Evolutionary conservation across 2,888 invertebrate genomes (phyloP), one percentile per base, ranked within the genome.

Genomic region (Parascotia fuliginaria): DNA sequence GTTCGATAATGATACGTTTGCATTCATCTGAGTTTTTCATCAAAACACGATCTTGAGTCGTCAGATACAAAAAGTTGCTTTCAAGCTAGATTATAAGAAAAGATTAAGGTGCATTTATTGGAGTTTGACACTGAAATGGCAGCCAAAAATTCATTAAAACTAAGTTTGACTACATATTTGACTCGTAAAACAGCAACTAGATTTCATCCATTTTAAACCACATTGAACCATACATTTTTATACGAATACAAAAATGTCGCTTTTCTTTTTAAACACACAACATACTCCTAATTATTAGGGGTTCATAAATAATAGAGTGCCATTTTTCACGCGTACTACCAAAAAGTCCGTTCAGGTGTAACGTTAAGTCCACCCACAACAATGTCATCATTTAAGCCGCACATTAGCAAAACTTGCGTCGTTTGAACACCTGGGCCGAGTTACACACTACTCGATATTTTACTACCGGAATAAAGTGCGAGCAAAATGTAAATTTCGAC

Each of bases 341-440:
- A 65, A 68, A 67, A 68, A 65, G 51, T 55, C 53, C 43, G 57
- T 59, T 42, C 54, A 55, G 53, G 59, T 65, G 58, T 47, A 71
- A 67, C 72, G 70, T 67, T 70, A 76, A 78, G 75, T 73, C 73
- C 70, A 48, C 65, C 80, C 79, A 69, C 85, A 81, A 83, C 84
- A 84, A 75, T 87, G 87, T 88, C 89, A 89, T 87, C 84, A 84
- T 89, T 89, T 89, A 91, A 87, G 88, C 89, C 87, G 80, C 83
- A 89, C 87, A 91, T 90, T 90, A 89, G 86, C 71, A 78, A 85
- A 91, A 89, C 87, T 91, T 90, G 86, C 80, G 81, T 85, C 83
- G 87, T 87, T 87, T 81, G 79, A 77, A 77, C 89, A 89, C 90
- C 89, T 89, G 89, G 79, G 87, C 68, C 19, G 50, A 66, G 72